These are phyloP conservation scores for Amphimedon queenslandica DNA, from an alignment of 37 sponge, comb jelly and placozoan species.

Conservation along the genomic window DNA sequence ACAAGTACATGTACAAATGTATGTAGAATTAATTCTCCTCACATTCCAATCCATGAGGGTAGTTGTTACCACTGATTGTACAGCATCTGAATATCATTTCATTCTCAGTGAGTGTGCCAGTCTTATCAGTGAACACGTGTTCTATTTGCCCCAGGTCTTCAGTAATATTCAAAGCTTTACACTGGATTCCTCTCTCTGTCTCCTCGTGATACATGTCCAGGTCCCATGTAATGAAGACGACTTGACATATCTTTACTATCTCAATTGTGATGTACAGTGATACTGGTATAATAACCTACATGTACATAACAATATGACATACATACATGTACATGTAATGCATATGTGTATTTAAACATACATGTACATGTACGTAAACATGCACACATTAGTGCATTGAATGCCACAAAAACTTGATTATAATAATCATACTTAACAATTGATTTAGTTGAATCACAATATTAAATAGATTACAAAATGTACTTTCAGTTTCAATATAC, in stretches of 20 bases:
- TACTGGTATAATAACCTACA: conserved; percentile 73
- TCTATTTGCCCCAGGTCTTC: conserved; percentile 88
- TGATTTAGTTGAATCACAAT: no score
- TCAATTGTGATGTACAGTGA: conserved; percentile 88
- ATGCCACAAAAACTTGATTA: no score
- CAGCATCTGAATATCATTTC: conserved; percentile 70
- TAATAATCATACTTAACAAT: no score
- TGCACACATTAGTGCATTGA: no score
- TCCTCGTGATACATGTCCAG: conserved; percentile 63
- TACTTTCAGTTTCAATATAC: no score
- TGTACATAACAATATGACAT: neutral
- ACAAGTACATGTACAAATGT: no score
- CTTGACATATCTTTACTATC: conserved; percentile 70
- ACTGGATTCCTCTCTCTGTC: conserved; percentile 45
- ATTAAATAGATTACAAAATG: no score
- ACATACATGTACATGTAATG: neutral
- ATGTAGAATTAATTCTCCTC: no score
- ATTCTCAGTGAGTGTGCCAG: conserved; percentile 84
- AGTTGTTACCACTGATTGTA: conserved; percentile 54
- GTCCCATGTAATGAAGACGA: conserved; percentile 79
- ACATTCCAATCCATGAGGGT: conserved; percentile 38
- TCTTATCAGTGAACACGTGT: conserved; percentile 87
- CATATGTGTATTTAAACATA: no score
- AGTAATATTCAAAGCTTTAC: conserved; percentile 73
- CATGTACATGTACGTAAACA: no score